phyloP scores from a whole-genome alignment of 2,113 vertebrate genomes.

The cat (Felis catus) region F.catus_Fca126_mat1.0 CM031417.1:141701001-141701500 shows the following conservation, averaged over 20 bases:
- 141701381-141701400: fast-evolving
- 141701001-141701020: background rate
- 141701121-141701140: fast-evolving
- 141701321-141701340: fast-evolving
- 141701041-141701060: too few relatives aligned
- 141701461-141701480: fast-evolving
- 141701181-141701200: background rate
- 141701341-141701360: fast-evolving
- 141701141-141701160: background rate
- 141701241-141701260: fast-evolving
- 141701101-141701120: background rate
- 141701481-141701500: fast-evolving
- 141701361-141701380: fast-evolving
- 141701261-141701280: background rate
- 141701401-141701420: background rate
- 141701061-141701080: background rate
- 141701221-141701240: background rate
- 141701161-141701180: background rate
- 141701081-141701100: background rate
- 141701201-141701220: background rate
- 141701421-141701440: background rate
- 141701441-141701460: fast-evolving
- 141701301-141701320: background rate
- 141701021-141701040: background rate
- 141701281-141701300: fast-evolving